These are phyloP conservation scores for Marisa cornuarietis DNA, from an alignment of 1,140 invertebrate species.

Conservation along the genomic window DNA sequence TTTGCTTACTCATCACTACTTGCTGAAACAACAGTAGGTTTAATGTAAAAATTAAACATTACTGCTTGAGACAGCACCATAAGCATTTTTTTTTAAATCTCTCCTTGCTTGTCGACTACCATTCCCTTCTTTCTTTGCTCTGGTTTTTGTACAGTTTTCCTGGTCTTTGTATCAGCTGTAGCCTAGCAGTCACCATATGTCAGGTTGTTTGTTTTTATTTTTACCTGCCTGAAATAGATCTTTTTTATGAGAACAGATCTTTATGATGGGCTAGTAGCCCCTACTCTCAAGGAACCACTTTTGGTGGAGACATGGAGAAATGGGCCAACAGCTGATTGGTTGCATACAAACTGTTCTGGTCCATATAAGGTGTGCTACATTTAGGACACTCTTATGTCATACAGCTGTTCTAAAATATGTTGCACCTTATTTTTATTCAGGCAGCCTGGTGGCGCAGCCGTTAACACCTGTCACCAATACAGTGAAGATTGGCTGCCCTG, in stretches of 20 bases:
- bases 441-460: too few relatives aligned
- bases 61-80: too few relatives aligned
- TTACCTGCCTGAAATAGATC: background rate
- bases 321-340: slow-evolving; percentile 66
- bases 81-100: too few relatives aligned
- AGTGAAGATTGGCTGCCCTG: too few relatives aligned
- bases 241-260: slow-evolving; percentile 71
- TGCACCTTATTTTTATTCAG: too few relatives aligned
- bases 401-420: too few relatives aligned
- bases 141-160: background rate
- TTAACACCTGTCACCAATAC: too few relatives aligned
- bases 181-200: background rate
- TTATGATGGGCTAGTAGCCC: slow-evolving; percentile 84
- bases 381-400: background rate
- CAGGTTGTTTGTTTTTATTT: background rate
- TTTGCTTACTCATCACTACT: too few relatives aligned
- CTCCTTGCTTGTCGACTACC: background rate
- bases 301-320: slow-evolving; percentile 85
- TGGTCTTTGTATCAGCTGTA: background rate
- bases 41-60: background rate
- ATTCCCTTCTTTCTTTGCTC: background rate
- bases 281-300: slow-evolving; percentile 75
- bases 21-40: too few relatives aligned
- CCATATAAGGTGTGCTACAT: slow-evolving; percentile 48
- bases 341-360: slow-evolving; percentile 59